Percentiles rank a stretch among this genome's conserved stretches.
Conservation (phyloP, 2,888 invertebrate species). For the Tetranychus piercei region DNA sequence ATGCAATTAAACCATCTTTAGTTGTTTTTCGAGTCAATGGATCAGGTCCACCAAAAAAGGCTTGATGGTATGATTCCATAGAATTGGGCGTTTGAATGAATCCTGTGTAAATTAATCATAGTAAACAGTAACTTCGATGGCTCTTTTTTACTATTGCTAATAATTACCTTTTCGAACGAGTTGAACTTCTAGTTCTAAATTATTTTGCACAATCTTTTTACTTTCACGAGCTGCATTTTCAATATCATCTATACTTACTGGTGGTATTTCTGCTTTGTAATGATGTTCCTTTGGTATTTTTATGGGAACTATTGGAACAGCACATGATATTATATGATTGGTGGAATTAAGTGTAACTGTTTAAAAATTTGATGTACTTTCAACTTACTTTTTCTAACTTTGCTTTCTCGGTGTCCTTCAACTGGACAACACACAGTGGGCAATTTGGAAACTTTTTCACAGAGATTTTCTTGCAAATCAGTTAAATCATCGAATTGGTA, state of each 20-base stretch:
- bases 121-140: neutral
- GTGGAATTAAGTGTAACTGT: neutral
- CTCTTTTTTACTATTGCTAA: neutral
- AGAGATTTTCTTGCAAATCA: slow-evolving; percentile 12
- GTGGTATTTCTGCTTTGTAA: slow-evolving; percentile 12
- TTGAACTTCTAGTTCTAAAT: slow-evolving; percentile 14
- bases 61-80: slow-evolving; percentile 24
- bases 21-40: slow-evolving; percentile 19
- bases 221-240: slow-evolving; percentile 28
- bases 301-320: neutral
- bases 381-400: neutral
- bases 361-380: neutral
- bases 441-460: slow-evolving; percentile 1
- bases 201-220: slow-evolving; percentile 22
- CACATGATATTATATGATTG: neutral
- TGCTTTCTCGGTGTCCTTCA: neutral
- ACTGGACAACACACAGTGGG: slow-evolving; percentile 20
- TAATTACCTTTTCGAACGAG: slow-evolving; percentile 16
- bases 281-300: neutral
- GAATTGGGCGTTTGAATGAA: slow-evolving; percentile 22
- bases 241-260: slow-evolving; percentile 17
- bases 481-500: slow-evolving; percentile 14
- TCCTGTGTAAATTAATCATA: slow-evolving; percentile 6
- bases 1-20: slow-evolving; percentile 23
- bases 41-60: slow-evolving; percentile 24